Evolutionary conservation across 2,113 vertebrate species (phyloP), one percentile per base, ranked within the genome.

Genomic region (Procavia capensis): DNA sequence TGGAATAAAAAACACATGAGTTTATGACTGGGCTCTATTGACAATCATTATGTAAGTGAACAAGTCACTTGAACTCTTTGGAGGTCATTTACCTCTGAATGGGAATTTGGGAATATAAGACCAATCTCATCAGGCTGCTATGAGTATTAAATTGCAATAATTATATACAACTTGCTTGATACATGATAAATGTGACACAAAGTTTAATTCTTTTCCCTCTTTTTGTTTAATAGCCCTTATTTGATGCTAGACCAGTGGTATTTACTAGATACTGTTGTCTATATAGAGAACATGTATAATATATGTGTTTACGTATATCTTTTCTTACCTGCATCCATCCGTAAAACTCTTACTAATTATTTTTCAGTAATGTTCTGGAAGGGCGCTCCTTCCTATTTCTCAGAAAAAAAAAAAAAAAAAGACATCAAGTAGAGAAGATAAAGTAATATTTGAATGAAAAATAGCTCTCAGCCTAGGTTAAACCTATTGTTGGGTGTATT

Each of bases 401-500:
- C 6, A 22, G 7, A 9, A 50, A 50, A 50, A 14, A 50, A 41
- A 31, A 34, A 36, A 80, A 57, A 85, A 27, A 75, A 50, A 39
- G 4, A 43, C 2, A 34, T 31, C 14, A 41, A 61, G 9, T 3
- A 43, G 20, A 91, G 9, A 86, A 64, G 24, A 80, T 41, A 82
- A 96, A 72, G 5, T 76, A 72, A 5, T 4, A 81, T 88, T 75
- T 90, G 63, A 9, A 61, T 82, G 39, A 93, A 45, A 93, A 84
- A 76, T 45, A 93, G 5, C 6, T 75, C 87, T 78, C 61, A 82
- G 41, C 25, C n/a, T 82, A 87, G 72, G 88, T 66, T 74, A 25
- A 82, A 61, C 20, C 19, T 96, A 72, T 43, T 54, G 4, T 59
- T 43, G n/a, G 11, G 22, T 8, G 36, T 70, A 63, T 22, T 1